phyloP scores from a whole-genome alignment of 2,888 invertebrate species.

The Hylaea fasciaria region DNA sequence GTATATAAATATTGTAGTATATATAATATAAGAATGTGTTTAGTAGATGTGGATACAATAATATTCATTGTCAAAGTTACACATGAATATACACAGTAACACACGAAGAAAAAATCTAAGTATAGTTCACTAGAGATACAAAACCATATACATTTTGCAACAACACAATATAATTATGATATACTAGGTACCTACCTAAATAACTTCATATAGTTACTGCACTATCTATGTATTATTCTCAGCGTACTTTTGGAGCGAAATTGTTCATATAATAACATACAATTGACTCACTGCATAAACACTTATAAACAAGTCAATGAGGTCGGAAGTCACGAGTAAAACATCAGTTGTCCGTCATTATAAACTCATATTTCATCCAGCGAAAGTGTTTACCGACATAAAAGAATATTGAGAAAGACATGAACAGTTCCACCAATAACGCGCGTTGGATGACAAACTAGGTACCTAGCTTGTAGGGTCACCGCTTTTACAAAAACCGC shows the following conservation, averaged over 20 bases:
- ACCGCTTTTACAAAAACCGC: neutral
- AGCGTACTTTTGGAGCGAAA: slow-evolving; percentile 14
- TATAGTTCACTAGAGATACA: no score
- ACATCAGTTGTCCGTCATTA: slow-evolving; percentile 63
- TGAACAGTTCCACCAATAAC: slow-evolving; percentile 22
- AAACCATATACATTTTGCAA: no score
- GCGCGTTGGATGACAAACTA: slow-evolving; percentile 13
- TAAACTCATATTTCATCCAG: slow-evolving; percentile 59
- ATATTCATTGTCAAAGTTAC: no score
- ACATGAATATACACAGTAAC: no score
- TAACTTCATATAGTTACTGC: neutral
- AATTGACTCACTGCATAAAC: slow-evolving; percentile 14
- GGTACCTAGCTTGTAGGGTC: slow-evolving; percentile 9
- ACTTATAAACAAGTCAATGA: slow-evolving; percentile 30
- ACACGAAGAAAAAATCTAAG: no score
- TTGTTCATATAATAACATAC: slow-evolving; percentile 20
- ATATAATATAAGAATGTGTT: no score
- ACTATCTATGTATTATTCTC: slow-evolving; percentile 15
- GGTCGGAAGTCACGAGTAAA: slow-evolving; percentile 62
- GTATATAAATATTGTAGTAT: no score
- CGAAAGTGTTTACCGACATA: slow-evolving; percentile 54
- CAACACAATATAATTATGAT: no score
- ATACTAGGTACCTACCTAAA: no score
- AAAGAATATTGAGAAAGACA: slow-evolving; percentile 18
- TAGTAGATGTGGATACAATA: no score